These are phyloP conservation scores for Phalacrocorax pelagicus DNA, from an alignment of 2,113 vertebrate species.

Conservation along the genomic window DNA sequence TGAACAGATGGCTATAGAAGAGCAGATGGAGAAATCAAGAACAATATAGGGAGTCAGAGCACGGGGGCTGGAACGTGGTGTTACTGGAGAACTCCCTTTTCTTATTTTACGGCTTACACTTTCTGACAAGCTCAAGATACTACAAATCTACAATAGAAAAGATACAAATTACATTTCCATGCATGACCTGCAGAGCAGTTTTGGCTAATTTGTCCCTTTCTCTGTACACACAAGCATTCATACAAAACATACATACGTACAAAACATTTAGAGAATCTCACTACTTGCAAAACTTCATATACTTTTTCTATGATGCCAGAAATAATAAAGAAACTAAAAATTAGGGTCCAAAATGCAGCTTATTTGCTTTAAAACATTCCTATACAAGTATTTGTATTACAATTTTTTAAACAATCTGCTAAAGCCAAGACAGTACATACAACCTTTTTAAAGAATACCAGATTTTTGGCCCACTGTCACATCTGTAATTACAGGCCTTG, in stretches of 20 bases:
- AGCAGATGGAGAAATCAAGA: slow-evolving; percentile 30
- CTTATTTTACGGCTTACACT: neutral
- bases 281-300: neutral
- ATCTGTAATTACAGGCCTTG: neutral
- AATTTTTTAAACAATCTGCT: neutral
- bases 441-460: neutral
- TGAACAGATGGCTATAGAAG: slow-evolving; percentile 46
- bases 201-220: neutral
- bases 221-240: neutral
- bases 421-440: neutral
- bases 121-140: neutral
- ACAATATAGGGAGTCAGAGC: neutral
- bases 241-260: neutral
- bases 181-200: neutral
- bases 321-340: neutral
- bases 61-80: neutral
- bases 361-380: neutral
- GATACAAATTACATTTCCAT: neutral
- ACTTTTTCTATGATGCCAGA: neutral
- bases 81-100: neutral
- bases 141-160: neutral
- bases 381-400: neutral
- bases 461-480: neutral
- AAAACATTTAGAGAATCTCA: neutral
- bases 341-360: neutral